Evolutionary conservation across 1,140 invertebrate species (phyloP).

Genomic region (Andrena cerasifolii): DNA sequence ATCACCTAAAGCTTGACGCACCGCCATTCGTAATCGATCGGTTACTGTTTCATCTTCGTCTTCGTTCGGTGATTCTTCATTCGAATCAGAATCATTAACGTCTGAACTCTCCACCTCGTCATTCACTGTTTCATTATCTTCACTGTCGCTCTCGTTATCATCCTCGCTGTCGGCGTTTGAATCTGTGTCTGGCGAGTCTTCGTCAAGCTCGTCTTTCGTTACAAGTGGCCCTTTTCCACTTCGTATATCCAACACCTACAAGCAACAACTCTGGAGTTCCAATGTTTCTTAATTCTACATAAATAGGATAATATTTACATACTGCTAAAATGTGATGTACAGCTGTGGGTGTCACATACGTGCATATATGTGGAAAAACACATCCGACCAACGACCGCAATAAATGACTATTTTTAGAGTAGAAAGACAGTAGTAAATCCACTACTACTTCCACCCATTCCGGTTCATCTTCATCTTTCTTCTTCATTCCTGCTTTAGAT

Average conservation of each 20-base stretch:
- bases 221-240: conserved; percentile 84
- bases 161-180: conserved; percentile 71
- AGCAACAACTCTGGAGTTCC: conserved; percentile 36
- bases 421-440: conserved; percentile 88
- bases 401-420: conserved; percentile 87
- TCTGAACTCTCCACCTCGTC: conserved; percentile 77
- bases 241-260: conserved; percentile 85
- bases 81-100: conserved; percentile 70
- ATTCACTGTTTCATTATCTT: conserved; percentile 63
- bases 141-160: conserved; percentile 73
- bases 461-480: conserved; percentile 83
- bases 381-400: conserved; percentile 86
- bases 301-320: conserved; percentile 54
- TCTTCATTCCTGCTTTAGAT: conserved; percentile 67
- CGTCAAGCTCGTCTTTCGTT: conserved; percentile 71
- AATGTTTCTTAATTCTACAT: background rate
- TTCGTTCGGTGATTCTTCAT: conserved; percentile 74
- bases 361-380: conserved; percentile 89
- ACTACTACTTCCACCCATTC: conserved; percentile 91
- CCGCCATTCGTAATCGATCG: conserved; percentile 86
- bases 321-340: conserved; percentile 89
- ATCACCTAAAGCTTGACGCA: conserved; percentile 85
- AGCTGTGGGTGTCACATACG: conserved; percentile 86
- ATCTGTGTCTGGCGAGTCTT: conserved; percentile 71
- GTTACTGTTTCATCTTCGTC: conserved; percentile 85